A percentile compares a stretch with the other conserved stretches of the same genome.
Evolutionary conservation across 1,140 invertebrate genomes (phyloP).

Genomic region (Amyelois transitella): DNA sequence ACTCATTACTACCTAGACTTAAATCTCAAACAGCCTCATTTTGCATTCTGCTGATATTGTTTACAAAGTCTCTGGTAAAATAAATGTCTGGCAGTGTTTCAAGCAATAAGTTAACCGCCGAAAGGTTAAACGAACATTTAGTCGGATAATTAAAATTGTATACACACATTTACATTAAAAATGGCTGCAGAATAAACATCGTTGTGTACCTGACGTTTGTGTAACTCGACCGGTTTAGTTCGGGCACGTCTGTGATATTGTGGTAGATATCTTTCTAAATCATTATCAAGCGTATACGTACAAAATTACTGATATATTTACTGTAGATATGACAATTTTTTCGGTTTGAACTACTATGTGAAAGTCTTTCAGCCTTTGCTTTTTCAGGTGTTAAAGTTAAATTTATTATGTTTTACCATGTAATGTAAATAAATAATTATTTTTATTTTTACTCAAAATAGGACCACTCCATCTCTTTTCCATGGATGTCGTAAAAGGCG

Average conservation of each 20-base stretch:
- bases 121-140: constrained; percentile 25
- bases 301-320: neutral
- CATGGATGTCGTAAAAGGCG: too few relatives aligned
- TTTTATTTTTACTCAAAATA: too few relatives aligned
- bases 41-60: neutral
- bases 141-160: constrained; percentile 30
- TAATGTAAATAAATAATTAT: too few relatives aligned
- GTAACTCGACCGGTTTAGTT: constrained; percentile 14
- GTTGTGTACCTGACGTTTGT: constrained; percentile 10
- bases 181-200: constrained; percentile 29
- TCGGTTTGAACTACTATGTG: too few relatives aligned
- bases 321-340: neutral
- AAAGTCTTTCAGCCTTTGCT: neutral
- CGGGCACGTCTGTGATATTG: constrained; percentile 9
- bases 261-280: neutral
- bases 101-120: neutral
- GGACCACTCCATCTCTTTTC: too few relatives aligned
- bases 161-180: constrained; percentile 21
- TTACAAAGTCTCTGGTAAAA: neutral
- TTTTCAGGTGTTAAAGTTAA: too few relatives aligned
- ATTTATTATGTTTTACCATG: too few relatives aligned
- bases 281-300: neutral
- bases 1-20: constrained; percentile 4
- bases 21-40: neutral
- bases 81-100: constrained; percentile 1